These are phyloP conservation scores for Emys orbicularis DNA, from an alignment of 2,797 vertebrate genomes.

Conservation along the genomic window DNA sequence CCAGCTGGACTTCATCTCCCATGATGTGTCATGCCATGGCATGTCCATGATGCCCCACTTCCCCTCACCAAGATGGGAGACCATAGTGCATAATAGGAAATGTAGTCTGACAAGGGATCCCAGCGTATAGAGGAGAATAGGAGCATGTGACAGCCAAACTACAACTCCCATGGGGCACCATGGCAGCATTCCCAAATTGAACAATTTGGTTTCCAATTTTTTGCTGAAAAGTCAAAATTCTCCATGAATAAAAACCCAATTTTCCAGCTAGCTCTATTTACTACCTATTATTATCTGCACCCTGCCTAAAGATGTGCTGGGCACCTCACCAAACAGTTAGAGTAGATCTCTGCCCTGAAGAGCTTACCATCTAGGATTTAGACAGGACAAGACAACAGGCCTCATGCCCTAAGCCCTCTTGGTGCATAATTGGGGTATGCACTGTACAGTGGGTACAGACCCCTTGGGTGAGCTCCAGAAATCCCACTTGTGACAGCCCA, in stretches of 20 bases:
- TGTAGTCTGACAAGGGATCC: not conserved
- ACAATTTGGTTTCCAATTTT: rapidly evolving
- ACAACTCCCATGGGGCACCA: rapidly evolving
- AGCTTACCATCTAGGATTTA: not conserved
- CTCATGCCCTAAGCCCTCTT: not conserved
- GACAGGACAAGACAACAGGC: too few species aligned
- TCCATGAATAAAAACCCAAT: not conserved
- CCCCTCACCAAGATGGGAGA: not conserved
- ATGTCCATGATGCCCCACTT: not conserved
- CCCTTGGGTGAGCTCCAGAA: not conserved
- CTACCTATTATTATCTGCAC: not conserved
- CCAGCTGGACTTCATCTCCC: not conserved
- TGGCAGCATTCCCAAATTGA: rapidly evolving
- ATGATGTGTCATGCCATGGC: not conserved
- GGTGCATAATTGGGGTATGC: not conserved
- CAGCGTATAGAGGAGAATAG: not conserved
- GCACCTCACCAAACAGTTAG: not conserved
- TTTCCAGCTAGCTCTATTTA: not conserved
- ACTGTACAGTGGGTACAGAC: not conserved
- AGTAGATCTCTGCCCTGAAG: not conserved
- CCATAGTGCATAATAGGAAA: conserved; percentile 13
- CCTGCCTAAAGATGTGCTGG: not conserved
- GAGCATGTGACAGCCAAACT: rapidly evolving
- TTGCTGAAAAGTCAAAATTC: rapidly evolving
- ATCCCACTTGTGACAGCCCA: not conserved